These are phyloP conservation scores for Sminthurides bifidus DNA, from an alignment of 1,140 invertebrate species.

Conservation along the genomic window DNA sequence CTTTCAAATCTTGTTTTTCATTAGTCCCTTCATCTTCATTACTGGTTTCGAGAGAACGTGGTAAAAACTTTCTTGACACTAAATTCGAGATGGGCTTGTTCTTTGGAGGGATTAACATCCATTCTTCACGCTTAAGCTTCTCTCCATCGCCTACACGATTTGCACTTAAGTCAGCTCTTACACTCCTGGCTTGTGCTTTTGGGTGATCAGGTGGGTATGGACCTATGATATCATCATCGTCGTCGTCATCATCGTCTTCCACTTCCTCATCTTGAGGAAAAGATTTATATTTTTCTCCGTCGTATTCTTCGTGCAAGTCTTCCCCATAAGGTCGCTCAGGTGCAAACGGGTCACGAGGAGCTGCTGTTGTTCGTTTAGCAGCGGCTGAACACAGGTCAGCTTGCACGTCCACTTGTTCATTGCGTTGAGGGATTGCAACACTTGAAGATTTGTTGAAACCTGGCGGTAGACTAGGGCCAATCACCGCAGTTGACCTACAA, in stretches of 20 bases:
- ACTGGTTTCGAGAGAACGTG: conserved; percentile 21
- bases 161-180: not conserved
- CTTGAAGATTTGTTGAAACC: not conserved
- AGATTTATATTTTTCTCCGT: not conserved
- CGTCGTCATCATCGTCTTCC: conserved; percentile 10
- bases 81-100: conserved; percentile 26
- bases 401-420: conserved; percentile 3
- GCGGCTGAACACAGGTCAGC: not conserved
- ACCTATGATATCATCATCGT: conserved; percentile 11
- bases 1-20: conserved; percentile 9
- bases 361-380: not conserved
- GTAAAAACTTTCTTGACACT: conserved; percentile 23
- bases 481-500: conserved; percentile 7
- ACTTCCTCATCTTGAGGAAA: not conserved
- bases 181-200: not conserved
- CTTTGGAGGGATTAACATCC: conserved; percentile 31
- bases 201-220: conserved; percentile 31
- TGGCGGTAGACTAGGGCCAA: conserved; percentile 8
- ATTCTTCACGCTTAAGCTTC: conserved; percentile 27
- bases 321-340: no score
- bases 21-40: conserved; percentile 12
- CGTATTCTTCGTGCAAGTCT: no score
- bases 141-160: not conserved
- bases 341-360: no score
- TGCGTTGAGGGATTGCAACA: conserved; percentile 1